These are phyloP conservation scores for Bovichtus variegatus DNA, from an alignment of 2,797 vertebrate species.

Conservation along the genomic window DNA sequence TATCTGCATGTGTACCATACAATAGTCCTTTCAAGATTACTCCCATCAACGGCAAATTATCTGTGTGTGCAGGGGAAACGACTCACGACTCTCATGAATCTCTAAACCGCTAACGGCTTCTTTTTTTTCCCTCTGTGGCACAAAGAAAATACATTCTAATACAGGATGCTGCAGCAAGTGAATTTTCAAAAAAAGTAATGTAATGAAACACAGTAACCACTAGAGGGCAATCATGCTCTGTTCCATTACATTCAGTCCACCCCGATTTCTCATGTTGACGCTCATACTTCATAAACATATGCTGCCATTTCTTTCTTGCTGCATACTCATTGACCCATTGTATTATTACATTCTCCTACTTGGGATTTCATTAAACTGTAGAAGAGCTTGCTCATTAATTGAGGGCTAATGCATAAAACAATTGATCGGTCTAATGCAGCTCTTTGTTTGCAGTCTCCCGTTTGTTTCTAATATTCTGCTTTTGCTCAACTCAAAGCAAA, in stretches of 20 bases:
- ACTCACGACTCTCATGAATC: background rate
- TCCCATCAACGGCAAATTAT: no score
- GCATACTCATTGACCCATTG: background rate
- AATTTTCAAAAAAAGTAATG: background rate
- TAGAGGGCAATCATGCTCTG: constrained; percentile 58
- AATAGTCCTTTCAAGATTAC: no score
- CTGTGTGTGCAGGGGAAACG: background rate
- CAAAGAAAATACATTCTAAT: background rate
- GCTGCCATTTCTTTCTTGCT: background rate
- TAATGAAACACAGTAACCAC: constrained; percentile 47
- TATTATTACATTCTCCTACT: background rate
- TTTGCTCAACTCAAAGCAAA: background rate
- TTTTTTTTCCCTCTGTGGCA: background rate
- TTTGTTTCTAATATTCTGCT: background rate
- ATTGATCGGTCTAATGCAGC: background rate
- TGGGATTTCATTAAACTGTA: constrained; percentile 1
- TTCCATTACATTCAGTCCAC: background rate
- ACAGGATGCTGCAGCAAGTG: background rate
- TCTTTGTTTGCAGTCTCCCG: background rate
- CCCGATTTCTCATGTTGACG: background rate
- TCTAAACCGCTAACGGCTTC: background rate
- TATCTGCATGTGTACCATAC: no score
- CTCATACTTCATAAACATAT: background rate
- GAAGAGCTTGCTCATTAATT: background rate
- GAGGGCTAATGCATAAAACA: background rate